Base-by-base conservation (phyloP, 2,888 invertebrate genomes). In the Bimastos eiseni region DNA sequence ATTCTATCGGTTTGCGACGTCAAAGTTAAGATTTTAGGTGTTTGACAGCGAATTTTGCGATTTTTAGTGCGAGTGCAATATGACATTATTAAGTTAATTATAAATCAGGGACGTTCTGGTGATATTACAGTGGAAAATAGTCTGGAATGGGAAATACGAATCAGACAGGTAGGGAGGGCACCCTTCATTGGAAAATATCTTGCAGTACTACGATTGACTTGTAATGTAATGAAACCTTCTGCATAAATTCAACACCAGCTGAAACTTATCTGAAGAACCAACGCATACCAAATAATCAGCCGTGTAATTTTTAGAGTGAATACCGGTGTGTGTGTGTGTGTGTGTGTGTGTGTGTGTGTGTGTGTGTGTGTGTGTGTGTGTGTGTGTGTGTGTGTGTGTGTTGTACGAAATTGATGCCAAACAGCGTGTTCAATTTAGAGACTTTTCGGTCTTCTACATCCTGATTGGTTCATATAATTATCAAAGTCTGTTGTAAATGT, bases 111-210 rank as follows among this genome's bases (percentile, higher is more conserved):
- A 70, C 70, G 70, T n/a, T 70, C 70, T 70, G 30, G 70, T 70
- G 70, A 70, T 70, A n/a, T 70, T 70, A 70, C 70, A 70, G 30
- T n/a, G 70, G 70, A 70, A 49, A 70, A 70, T 70, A 70, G 30
- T 70, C 70, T 70, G 70, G 70, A 70, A 70, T 70, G 70, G 70
- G 70, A 70, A 70, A 70, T 70, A 70, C 70, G 70, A 70, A 70
- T n/a, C 70, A 70, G 70, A 70, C 70, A 70, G 70, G 70, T 70
- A 70, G 70, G 70, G n/a, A 70, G 70, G 70, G n/a, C 70, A 70
- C 70, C 70, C 70, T n/a, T 70, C 70, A n/a, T 11, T n/a, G 70
- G n/a, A n/a, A n/a, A n/a, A 70, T 70, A 70, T 70, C 8, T 70
- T 70, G n/a, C 30, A 30, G 3, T 49, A 49, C 21, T 49, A 49